Conservation (phyloP, 1,140 invertebrate species). For the Drosophila suzukii region DNA sequence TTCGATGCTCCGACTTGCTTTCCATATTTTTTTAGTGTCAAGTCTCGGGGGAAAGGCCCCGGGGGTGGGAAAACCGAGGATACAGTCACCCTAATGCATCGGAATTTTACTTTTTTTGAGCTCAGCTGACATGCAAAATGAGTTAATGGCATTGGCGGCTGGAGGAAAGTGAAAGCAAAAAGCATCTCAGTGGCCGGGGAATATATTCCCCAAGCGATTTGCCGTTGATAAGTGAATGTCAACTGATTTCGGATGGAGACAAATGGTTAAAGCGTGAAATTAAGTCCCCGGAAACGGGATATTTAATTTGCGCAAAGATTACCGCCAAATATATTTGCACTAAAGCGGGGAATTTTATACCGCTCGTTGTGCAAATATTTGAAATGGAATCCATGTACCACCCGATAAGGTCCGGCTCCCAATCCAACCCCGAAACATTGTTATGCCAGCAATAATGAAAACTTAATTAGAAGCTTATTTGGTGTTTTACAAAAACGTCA, state of each 20-base stretch:
- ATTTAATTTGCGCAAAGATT: constrained; percentile 35
- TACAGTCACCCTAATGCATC: constrained; percentile 46
- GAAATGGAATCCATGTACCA: constrained; percentile 42
- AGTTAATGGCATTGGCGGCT: constrained; percentile 57
- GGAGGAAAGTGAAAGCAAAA: constrained; percentile 37
- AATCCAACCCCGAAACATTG: constrained; percentile 32
- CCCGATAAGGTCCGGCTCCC: constrained; percentile 41
- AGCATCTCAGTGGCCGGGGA: constrained; percentile 11
- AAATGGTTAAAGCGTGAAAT: constrained; percentile 9
- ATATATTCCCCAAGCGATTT: constrained; percentile 40
- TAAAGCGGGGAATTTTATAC: constrained; percentile 7
- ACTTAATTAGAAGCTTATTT: constrained; percentile 78
- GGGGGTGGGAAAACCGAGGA: constrained; percentile 16
- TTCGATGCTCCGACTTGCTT: constrained; percentile 33
- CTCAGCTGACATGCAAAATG: constrained; percentile 55
- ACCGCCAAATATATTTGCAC: constrained; percentile 10
- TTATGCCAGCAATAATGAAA: constrained; percentile 72
- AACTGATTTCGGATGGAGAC: constrained; percentile 4
- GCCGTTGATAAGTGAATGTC: constrained; percentile 33
- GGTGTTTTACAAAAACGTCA: constrained; percentile 62
- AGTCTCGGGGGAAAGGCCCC: constrained; percentile 25
- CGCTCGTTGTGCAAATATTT: constrained; percentile 33
- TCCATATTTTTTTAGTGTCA: constrained; percentile 53
- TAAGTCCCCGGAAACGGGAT: not conserved
- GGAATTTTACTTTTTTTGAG: constrained; percentile 54